Evolutionary conservation across 1,140 invertebrate genomes (phyloP).

Genomic region (Eulimnadia texana): DNA sequence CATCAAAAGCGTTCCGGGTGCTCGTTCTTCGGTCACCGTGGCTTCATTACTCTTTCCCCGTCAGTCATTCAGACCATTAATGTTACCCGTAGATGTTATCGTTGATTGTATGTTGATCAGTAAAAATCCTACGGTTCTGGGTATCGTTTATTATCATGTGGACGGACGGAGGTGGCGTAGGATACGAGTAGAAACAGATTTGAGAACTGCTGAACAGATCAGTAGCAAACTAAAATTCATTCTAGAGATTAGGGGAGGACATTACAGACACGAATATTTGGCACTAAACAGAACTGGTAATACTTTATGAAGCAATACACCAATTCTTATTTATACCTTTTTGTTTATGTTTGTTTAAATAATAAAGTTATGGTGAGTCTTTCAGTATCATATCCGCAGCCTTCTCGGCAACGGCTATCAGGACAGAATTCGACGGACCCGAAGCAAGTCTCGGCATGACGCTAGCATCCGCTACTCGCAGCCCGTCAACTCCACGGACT

Average conservation of each 20-base stretch:
- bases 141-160: constrained; percentile 30
- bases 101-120: constrained; percentile 70
- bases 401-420: constrained; percentile 47
- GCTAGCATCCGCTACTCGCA: constrained; percentile 55
- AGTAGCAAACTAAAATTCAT: constrained; percentile 77
- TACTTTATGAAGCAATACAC: too few species aligned
- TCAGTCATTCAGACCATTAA: constrained; percentile 55
- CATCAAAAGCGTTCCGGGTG: constrained; percentile 62
- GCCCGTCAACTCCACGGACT: constrained; percentile 31
- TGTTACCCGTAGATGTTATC: constrained; percentile 50
- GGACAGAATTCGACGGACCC: constrained; percentile 48
- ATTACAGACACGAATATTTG: constrained; percentile 59
- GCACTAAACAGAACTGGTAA: constrained; percentile 23
- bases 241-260: constrained; percentile 60
- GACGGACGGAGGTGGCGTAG: constrained; percentile 53
- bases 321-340: too few species aligned
- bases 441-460: constrained; percentile 49
- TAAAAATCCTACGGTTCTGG: constrained; percentile 20
- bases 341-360: too few species aligned
- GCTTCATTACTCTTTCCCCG: constrained; percentile 50
- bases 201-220: constrained; percentile 56
- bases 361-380: too few species aligned
- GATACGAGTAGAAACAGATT: constrained; percentile 72
- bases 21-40: constrained; percentile 18
- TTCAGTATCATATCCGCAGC: constrained; percentile 41